Evolutionary conservation across 2,888 invertebrate genomes (phyloP), one percentile per base, ranked within the genome.

Genomic region (Netelia melanura): DNA sequence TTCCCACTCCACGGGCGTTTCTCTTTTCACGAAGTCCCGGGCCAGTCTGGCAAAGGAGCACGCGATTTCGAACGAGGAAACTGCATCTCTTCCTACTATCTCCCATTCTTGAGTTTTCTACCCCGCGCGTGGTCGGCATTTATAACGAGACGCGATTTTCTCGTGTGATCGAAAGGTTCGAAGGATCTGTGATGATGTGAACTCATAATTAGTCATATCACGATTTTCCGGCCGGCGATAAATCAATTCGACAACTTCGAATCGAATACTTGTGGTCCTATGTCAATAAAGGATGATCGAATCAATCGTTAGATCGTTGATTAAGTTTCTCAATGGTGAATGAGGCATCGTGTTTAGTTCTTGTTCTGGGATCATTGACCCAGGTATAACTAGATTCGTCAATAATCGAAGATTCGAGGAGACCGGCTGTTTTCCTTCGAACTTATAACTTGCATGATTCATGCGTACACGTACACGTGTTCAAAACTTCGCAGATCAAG

Each of bases 61-160:
- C 72, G 77, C 84, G 62, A 77, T 48, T 77, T 21, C 44, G 38
- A 81, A 64, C 74, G 76, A 68, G 75, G 75, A 61, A 81, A 79
- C 58, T 78, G 30, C 38, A 61, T 44, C 75, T 58, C 54, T 56
- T 23, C 54, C 71, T 78, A 48, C 58, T 54, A 43, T 61, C 38
- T 21, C 54, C 54, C 30, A 81, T 64, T 70, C 48, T 25, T 70
- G 23, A 43, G 71, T 56, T 82, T 56, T 78, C 71, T 30, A 23
- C 44, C 44, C 54, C 64, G 79, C 65, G 82, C 82, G 82, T 85
- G 85, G 76, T 85, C 79, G 76, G 85, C 85, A 85, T 85, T 76
- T 56, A 44, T 65, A 76, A 79, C 67, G 58, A 79, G 44, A 30
- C 54, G 56, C 43, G 23, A 64, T 71, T 75, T 75, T 70, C 52